Conservation (phyloP, 2,888 invertebrate species). For the Tetanocera ferruginea region DNA sequence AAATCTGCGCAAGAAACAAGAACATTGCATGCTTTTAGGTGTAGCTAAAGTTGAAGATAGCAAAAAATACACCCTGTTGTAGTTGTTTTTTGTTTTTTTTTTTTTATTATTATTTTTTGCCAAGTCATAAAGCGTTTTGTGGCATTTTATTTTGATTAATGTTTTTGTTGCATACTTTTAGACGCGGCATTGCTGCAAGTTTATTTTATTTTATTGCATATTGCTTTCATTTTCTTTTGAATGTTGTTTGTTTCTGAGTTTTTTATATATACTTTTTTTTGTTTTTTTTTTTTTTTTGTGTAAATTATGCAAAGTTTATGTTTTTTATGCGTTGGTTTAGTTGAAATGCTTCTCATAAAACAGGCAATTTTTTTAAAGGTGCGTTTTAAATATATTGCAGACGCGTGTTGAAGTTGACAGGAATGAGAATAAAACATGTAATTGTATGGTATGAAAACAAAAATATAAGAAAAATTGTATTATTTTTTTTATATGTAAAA, state of each 20-base stretch:
- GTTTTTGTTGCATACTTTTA: constrained; percentile 36
- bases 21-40: constrained; percentile 22
- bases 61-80: background rate
- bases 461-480: no score
- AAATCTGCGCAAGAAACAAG: constrained; percentile 16
- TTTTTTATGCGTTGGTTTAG: no score
- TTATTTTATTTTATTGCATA: constrained; percentile 48
- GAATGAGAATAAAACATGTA: no score
- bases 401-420: no score
- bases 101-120: constrained; percentile 7
- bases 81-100: background rate
- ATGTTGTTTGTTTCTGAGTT: constrained; percentile 15
- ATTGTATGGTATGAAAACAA: no score
- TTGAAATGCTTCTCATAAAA: no score
- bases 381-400: no score
- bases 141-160: constrained; percentile 33
- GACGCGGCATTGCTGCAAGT: constrained; percentile 12
- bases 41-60: background rate
- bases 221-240: constrained; percentile 55
- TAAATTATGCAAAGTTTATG: constrained; percentile 38
- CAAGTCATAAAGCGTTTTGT: constrained; percentile 27
- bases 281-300: background rate
- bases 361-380: no score
- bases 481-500: no score
- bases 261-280: background rate